These are phyloP conservation scores for Osedax fenrisi DNA, from an alignment of 2,888 invertebrate species.

Conservation along the genomic window DNA sequence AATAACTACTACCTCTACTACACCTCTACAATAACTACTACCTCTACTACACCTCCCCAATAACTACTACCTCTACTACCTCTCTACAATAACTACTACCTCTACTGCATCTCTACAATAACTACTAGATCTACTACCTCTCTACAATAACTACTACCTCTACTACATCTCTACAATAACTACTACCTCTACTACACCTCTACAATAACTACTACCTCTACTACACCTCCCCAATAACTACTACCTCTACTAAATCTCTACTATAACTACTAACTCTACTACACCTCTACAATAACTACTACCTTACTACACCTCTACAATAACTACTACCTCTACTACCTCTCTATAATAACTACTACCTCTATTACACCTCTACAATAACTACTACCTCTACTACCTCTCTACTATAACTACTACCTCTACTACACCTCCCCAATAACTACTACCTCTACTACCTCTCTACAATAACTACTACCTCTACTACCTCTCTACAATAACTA, in stretches of 20 bases:
- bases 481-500: not conserved
- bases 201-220: not conserved
- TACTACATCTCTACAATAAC: not conserved
- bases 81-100: not conserved
- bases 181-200: too few species aligned
- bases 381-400: not conserved
- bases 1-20: not conserved
- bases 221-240: too few species aligned
- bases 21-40: not conserved
- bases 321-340: not conserved
- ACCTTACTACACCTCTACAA: not conserved
- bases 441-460: too few species aligned
- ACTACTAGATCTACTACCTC: not conserved
- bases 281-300: too few species aligned
- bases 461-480: not conserved
- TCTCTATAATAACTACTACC: too few species aligned
- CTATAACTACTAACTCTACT: not conserved
- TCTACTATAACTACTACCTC: not conserved
- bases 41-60: not conserved
- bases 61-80: too few species aligned
- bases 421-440: not conserved
- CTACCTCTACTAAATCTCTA: not conserved
- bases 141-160: not conserved
- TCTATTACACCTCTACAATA: not conserved
- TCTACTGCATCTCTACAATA: not conserved